A percentile compares a stretch with the other conserved stretches of the same genome.
These are phyloP conservation scores for Quadroppia sp. DNA, from an alignment of 2,888 invertebrate species.

Conservation along the genomic window DNA sequence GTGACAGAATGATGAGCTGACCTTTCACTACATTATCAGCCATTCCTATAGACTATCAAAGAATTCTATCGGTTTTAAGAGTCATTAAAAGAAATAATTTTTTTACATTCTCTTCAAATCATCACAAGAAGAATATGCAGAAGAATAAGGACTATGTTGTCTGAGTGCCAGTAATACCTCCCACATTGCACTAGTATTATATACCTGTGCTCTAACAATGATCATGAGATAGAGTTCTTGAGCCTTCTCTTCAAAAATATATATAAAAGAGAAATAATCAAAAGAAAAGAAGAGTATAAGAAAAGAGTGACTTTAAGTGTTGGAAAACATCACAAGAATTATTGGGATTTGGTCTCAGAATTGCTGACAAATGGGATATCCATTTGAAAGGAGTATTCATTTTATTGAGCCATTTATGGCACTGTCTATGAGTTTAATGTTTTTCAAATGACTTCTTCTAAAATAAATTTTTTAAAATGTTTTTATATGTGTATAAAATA, in stretches of 20 bases:
- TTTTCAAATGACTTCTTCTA: background rate
- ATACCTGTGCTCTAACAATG: background rate
- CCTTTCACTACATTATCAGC: background rate
- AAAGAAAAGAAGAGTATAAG: background rate
- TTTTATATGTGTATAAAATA: background rate
- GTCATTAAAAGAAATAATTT: slow-evolving; percentile 17
- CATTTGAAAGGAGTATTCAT: background rate
- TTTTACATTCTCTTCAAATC: background rate
- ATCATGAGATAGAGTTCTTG: background rate
- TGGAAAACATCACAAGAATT: background rate
- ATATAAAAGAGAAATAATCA: background rate
- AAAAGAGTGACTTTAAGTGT: slow-evolving; percentile 8
- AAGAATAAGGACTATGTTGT: background rate
- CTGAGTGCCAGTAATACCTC: background rate
- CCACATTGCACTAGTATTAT: background rate
- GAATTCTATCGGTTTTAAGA: slow-evolving; percentile 16
- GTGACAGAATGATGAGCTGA: slow-evolving; percentile 19
- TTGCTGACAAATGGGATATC: background rate
- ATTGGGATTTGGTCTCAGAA: background rate
- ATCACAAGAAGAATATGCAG: background rate
- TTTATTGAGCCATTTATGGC: slow-evolving; percentile 4
- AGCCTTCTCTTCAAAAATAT: background rate
- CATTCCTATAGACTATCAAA: background rate
- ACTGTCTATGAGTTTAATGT: slow-evolving; percentile 7
- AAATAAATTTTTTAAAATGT: background rate